phyloP scores from a whole-genome alignment of 2,888 invertebrate species.

The Sphecodes monilicornis region DNA sequence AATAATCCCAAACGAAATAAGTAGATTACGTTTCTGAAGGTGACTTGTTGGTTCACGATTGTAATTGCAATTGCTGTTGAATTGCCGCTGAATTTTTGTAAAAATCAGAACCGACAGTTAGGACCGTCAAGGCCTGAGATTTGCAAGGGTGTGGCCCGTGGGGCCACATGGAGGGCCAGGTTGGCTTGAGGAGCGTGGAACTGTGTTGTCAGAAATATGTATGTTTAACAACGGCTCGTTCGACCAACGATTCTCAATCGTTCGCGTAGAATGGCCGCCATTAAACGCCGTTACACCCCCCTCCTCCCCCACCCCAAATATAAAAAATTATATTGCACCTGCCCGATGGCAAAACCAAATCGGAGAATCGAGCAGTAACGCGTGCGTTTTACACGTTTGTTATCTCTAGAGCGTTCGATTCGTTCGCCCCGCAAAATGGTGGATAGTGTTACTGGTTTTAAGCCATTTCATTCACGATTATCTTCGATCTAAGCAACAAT shows the following conservation, averaged over 20 bases:
- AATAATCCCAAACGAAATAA: no score
- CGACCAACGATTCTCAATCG: conserved; percentile 46
- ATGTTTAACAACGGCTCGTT: conserved; percentile 29
- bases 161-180: background rate
- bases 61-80: no score
- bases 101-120: no score
- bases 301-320: background rate
- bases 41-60: no score
- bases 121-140: conserved; percentile 17
- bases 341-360: conserved; percentile 18
- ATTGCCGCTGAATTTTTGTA: no score
- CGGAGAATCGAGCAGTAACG: conserved; percentile 8
- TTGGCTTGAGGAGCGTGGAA: conserved; percentile 14
- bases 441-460: background rate
- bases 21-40: no score
- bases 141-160: conserved; percentile 19
- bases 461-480: background rate
- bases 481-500: background rate
- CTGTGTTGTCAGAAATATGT: conserved; percentile 44
- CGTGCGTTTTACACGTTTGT: conserved; percentile 13
- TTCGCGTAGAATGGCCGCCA: conserved; percentile 1
- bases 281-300: conserved; percentile 1
- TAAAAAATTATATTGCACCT: conserved; percentile 17
- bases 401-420: background rate
- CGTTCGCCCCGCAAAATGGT: background rate